These are phyloP conservation scores for Lasaia peninsularis DNA, from an alignment of 1,140 invertebrate genomes.

Conservation along the genomic window DNA sequence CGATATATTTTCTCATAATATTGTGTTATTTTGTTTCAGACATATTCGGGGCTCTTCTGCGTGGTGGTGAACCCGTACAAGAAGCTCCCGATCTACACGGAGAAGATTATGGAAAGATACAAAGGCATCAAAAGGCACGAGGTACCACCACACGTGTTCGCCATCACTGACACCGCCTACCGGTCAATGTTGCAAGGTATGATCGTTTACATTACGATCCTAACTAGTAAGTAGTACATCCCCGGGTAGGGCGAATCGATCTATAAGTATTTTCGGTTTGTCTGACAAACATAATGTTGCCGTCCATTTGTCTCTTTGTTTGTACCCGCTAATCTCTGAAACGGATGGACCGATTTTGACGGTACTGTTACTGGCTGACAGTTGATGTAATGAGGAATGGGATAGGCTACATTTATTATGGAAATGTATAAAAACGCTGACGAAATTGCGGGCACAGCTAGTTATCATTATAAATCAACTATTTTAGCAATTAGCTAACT, in stretches of 20 bases:
- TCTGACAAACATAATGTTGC: no score
- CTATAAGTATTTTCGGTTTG: background rate
- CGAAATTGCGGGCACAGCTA: no score
- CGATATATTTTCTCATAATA: background rate
- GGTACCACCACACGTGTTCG: slow-evolving; percentile 99
- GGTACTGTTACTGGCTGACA: no score
- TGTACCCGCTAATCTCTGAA: no score
- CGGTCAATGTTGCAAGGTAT: slow-evolving; percentile 99
- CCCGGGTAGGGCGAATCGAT: no score
- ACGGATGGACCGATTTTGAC: no score
- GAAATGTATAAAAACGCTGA: no score
- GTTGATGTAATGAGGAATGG: no score
- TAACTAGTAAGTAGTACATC: background rate
- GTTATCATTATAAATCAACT: no score
- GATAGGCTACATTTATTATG: no score
- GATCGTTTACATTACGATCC: background rate
- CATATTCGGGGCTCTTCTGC: slow-evolving; percentile 99
- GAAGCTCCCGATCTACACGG: slow-evolving; percentile 98
- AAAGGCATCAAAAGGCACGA: slow-evolving; percentile 99
- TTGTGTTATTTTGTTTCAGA: slow-evolving; percentile 82
- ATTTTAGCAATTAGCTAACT: no score
- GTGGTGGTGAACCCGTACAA: slow-evolving; percentile 99
- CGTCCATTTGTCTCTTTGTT: no score
- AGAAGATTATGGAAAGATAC: slow-evolving; percentile 99
- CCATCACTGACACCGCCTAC: slow-evolving; percentile 99